Conservation (phyloP, 1,140 invertebrate species). For the Halesus radiatus region DNA sequence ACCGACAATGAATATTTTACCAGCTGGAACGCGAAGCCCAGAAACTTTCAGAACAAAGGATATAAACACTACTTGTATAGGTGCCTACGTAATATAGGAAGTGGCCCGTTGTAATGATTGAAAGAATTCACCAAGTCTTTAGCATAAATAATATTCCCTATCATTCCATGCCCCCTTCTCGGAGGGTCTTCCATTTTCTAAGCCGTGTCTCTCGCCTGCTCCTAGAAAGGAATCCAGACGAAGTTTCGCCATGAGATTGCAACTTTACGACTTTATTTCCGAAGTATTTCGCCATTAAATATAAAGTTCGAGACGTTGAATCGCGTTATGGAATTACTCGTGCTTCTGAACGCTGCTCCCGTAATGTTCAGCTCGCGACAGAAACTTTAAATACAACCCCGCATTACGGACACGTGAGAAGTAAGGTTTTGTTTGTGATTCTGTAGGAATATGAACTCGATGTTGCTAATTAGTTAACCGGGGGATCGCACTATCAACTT, state of each 20-base stretch:
- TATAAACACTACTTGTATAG: too few relatives aligned
- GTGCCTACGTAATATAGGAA: too few relatives aligned
- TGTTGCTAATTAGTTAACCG: too few relatives aligned
- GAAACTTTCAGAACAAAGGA: too few relatives aligned
- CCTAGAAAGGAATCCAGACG: conserved; percentile 11
- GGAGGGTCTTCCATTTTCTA: neutral
- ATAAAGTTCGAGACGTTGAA: conserved; percentile 31
- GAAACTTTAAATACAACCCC: conserved; percentile 1
- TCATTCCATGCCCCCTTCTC: neutral
- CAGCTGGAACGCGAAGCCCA: too few relatives aligned
- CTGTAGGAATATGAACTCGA: too few relatives aligned
- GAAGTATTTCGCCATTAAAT: conserved; percentile 46
- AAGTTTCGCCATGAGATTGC: conserved; percentile 35
- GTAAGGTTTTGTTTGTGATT: neutral
- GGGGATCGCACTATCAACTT: too few relatives aligned
- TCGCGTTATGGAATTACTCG: conserved; percentile 25
- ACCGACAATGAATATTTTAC: too few relatives aligned
- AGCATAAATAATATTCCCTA: too few relatives aligned
- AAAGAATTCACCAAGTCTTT: too few relatives aligned
- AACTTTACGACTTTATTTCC: conserved; percentile 45
- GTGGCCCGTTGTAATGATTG: too few relatives aligned
- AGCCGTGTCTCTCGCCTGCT: neutral
- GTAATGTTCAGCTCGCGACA: neutral
- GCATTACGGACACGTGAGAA: neutral
- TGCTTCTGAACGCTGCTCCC: conserved; percentile 2